phyloP scores from a whole-genome alignment of 1,140 invertebrate genomes.

The Philopotamus ludificatus region DNA sequence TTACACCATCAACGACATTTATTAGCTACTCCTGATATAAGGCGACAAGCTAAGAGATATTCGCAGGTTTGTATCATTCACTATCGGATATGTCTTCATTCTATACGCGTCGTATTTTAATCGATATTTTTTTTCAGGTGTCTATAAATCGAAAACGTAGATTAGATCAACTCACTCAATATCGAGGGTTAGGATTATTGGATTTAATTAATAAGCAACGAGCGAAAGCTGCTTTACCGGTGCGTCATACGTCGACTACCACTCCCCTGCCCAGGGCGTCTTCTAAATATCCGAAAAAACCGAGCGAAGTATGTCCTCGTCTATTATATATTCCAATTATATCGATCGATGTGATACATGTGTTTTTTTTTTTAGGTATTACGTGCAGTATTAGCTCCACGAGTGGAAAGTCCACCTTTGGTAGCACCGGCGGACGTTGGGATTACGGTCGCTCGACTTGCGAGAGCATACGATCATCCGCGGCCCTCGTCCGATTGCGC shows the following conservation, averaged over 20 bases:
- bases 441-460: constrained; percentile 46
- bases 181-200: constrained; percentile 69
- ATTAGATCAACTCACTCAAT: constrained; percentile 79
- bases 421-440: constrained; percentile 47
- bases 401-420: constrained; percentile 50
- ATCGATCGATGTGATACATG: background rate
- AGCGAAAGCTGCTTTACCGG: constrained; percentile 49
- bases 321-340: background rate
- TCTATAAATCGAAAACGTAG: constrained; percentile 84
- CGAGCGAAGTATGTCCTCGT: constrained; percentile 50
- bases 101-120: background rate
- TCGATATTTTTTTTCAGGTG: constrained; percentile 52
- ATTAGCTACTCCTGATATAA: constrained; percentile 71
- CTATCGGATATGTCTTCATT: too few species aligned
- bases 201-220: constrained; percentile 54
- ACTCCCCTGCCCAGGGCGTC: constrained; percentile 43
- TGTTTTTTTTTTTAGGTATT: constrained; percentile 46
- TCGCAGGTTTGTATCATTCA: constrained; percentile 60
- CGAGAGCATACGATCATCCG: constrained; percentile 63
- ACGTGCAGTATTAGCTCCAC: constrained; percentile 51
- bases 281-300: constrained; percentile 56
- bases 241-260: constrained; percentile 45
- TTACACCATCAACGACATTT: constrained; percentile 72
- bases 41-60: constrained; percentile 71
- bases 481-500: constrained; percentile 72